A percentile compares a stretch with the other conserved stretches of the same genome.
These are phyloP conservation scores for Globicephala melas DNA, from an alignment of 2,113 vertebrate genomes.

Conservation along the genomic window DNA sequence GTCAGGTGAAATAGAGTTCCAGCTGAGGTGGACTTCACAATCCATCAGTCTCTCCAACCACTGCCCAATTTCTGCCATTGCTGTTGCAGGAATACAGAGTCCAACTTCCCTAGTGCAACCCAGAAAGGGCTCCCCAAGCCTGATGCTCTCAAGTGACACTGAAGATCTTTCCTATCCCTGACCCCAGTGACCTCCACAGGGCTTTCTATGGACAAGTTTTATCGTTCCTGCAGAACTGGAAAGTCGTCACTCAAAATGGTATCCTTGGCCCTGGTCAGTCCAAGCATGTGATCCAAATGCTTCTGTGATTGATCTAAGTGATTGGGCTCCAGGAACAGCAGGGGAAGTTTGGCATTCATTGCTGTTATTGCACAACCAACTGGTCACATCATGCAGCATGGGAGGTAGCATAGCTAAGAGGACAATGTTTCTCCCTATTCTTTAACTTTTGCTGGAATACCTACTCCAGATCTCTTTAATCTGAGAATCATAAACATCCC, in stretches of 20 bases:
- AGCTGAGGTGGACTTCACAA: neutral
- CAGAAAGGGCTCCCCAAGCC: neutral
- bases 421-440: neutral
- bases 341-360: neutral
- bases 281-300: neutral
- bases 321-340: neutral
- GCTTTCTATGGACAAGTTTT: neutral
- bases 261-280: neutral
- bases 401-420: neutral
- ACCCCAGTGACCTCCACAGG: neutral
- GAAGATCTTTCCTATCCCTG: neutral
- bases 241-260: neutral
- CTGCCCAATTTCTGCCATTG: fast-evolving
- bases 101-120: neutral
- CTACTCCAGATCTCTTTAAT: neutral
- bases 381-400: too few relatives aligned
- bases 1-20: neutral
- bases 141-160: neutral
- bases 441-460: neutral
- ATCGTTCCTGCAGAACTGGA: neutral
- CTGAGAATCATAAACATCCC: neutral
- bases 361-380: neutral
- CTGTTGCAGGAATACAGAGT: neutral
- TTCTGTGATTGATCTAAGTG: neutral
- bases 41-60: neutral